phyloP scores from a whole-genome alignment of 2,113 vertebrate species.

The Chlorodrepanis virens region DNA sequence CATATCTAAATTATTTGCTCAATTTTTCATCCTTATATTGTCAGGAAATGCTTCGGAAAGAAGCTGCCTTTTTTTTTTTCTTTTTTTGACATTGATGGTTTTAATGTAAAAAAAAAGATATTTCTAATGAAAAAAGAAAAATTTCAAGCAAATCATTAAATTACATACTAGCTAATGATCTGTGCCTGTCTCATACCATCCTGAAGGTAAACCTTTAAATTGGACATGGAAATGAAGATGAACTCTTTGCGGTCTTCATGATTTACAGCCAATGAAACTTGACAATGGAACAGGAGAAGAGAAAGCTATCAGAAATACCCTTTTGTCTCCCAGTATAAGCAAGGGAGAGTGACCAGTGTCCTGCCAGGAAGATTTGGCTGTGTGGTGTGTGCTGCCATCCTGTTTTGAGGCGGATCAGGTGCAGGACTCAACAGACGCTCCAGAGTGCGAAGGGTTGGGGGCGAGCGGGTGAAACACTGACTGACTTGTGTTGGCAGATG shows the following conservation, averaged over 20 bases:
- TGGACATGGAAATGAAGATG: not conserved
- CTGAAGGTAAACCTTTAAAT: not conserved
- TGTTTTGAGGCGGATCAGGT: not conserved
- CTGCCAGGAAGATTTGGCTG: not conserved
- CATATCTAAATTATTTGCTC: not conserved
- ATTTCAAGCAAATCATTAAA: not conserved
- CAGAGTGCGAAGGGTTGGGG: fast-evolving
- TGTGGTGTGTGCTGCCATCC: fast-evolving
- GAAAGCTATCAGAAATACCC: not conserved
- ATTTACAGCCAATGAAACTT: not conserved
- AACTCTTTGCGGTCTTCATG: not conserved
- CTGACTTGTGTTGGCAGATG: slow-evolving; percentile 41
- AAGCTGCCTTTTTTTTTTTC: not conserved
- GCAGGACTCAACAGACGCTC: not conserved
- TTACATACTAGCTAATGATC: not conserved
- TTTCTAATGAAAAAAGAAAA: not conserved
- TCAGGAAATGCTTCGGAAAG: not conserved
- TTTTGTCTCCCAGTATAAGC: not conserved
- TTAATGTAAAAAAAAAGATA: not conserved
- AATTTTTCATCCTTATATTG: not conserved
- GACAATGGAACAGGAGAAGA: not conserved
- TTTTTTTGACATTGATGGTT: not conserved
- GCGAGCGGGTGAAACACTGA: not conserved
- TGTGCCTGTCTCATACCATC: not conserved
- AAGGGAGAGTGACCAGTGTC: not conserved